Conservation (phyloP, 1,140 invertebrate species). For the Microvelia longipes region DNA sequence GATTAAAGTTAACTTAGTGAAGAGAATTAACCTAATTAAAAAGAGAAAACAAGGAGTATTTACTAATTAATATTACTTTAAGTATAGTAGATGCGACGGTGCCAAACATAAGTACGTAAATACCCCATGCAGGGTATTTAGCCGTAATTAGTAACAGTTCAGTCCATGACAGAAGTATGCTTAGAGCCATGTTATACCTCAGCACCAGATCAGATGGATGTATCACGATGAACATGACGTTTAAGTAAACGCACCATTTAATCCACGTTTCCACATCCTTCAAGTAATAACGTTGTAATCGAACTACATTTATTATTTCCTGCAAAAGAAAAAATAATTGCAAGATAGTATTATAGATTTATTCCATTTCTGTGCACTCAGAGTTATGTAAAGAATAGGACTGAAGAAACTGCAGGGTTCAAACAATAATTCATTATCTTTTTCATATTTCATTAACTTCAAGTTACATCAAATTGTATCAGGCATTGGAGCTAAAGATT, state of each 20-base stretch:
- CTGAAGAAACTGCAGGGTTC: too few species aligned
- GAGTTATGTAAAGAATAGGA: too few species aligned
- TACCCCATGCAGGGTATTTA: conserved; percentile 33
- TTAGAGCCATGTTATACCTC: conserved; percentile 33
- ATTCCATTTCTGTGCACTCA: too few species aligned
- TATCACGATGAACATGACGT: conserved; percentile 4
- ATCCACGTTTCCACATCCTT: conserved; percentile 19
- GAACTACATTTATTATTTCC: conserved; percentile 19
- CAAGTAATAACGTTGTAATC: conserved; percentile 18
- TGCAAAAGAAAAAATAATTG: conserved; percentile 4
- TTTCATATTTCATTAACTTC: too few species aligned
- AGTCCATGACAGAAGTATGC: conserved; percentile 36
- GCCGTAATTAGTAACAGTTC: conserved; percentile 37
- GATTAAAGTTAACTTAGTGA: too few species aligned
- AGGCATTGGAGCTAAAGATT: too few species aligned
- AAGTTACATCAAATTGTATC: too few species aligned
- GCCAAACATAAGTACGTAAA: conserved; percentile 37
- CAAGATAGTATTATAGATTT: not conserved
- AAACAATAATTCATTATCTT: too few species aligned
- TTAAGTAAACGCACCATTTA: conserved; percentile 16
- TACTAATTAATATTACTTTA: conserved; percentile 29
- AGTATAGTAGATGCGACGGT: conserved; percentile 33
- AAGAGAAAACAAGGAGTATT: too few species aligned
- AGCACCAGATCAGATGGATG: conserved; percentile 26
- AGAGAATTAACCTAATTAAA: too few species aligned